Conservation (phyloP, 2,113 vertebrate species). For the Rhizomys pruinosus region DNA sequence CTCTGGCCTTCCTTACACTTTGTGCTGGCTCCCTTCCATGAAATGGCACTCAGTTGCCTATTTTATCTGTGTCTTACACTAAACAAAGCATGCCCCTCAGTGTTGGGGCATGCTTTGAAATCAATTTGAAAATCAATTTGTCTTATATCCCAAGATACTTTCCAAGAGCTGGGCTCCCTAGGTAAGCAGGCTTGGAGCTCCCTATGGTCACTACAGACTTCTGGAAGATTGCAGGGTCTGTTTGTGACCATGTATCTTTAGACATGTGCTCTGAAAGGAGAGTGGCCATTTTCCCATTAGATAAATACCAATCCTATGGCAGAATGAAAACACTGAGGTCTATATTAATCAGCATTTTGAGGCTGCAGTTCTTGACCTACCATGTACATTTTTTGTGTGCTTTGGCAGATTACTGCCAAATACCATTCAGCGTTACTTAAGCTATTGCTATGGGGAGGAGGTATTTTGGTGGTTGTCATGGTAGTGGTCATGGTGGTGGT, state of each 20-base stretch:
- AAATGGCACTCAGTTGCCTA: background rate
- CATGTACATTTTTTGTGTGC: background rate
- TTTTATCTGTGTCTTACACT: background rate
- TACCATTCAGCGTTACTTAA: background rate
- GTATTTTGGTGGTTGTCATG: background rate
- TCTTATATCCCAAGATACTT: background rate
- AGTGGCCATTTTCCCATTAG: background rate
- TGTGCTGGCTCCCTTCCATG: background rate
- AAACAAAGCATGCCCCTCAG: background rate
- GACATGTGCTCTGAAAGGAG: background rate
- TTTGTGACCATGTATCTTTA: background rate
- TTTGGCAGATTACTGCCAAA: constrained; percentile 18
- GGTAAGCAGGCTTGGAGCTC: background rate
- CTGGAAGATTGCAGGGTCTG: background rate
- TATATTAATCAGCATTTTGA: background rate
- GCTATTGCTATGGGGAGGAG: constrained; percentile 42
- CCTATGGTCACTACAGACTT: background rate
- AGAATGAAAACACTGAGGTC: background rate
- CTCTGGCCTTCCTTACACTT: background rate
- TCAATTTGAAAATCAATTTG: background rate
- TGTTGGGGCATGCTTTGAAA: too few relatives aligned
- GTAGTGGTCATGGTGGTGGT: background rate
- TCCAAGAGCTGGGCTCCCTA: background rate
- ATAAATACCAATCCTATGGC: background rate
- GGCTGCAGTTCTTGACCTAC: background rate